Evolutionary conservation across 2,888 invertebrate genomes (phyloP).

Genomic region (Chrysolina haemoptera): DNA sequence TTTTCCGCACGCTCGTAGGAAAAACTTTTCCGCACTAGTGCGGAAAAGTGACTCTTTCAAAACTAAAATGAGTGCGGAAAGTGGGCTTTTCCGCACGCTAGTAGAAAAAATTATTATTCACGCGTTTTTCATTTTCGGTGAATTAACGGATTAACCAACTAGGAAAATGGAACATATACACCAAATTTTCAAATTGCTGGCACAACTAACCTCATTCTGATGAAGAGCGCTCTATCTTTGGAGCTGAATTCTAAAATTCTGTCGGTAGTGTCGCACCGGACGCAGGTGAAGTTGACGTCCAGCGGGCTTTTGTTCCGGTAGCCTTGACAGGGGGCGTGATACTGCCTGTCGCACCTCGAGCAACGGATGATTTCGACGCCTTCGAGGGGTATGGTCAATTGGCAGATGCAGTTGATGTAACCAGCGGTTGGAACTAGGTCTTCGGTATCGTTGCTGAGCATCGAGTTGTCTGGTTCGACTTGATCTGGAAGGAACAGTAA

Average conservation of each 20-base stretch:
- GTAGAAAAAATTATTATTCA: no score
- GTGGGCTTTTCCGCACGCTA: no score
- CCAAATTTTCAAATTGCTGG: no score
- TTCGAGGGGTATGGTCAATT: conserved; percentile 14
- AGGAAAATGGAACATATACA: no score
- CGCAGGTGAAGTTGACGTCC: not conserved
- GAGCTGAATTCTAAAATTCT: not conserved
- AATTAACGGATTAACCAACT: no score
- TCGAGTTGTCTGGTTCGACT: not conserved
- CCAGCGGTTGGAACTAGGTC: no score
- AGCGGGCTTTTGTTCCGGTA: conserved; percentile 12
- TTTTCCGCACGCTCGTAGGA: no score
- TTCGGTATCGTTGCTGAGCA: not conserved
- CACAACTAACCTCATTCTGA: not conserved
- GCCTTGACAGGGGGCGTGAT: conserved; percentile 37
- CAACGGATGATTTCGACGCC: conserved; percentile 28
- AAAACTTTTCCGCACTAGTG: no score
- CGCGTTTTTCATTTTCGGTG: no score
- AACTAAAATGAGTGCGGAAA: no score
- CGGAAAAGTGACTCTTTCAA: no score
- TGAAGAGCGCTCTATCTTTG: not conserved
- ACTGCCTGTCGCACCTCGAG: conserved; percentile 22
- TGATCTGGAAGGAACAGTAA: not conserved
- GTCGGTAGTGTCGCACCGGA: not conserved
- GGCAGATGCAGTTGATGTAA: conserved; percentile 27